Evolutionary conservation across 2,113 vertebrate genomes (phyloP).

Genomic region (Potamarius usumacintae): DNA sequence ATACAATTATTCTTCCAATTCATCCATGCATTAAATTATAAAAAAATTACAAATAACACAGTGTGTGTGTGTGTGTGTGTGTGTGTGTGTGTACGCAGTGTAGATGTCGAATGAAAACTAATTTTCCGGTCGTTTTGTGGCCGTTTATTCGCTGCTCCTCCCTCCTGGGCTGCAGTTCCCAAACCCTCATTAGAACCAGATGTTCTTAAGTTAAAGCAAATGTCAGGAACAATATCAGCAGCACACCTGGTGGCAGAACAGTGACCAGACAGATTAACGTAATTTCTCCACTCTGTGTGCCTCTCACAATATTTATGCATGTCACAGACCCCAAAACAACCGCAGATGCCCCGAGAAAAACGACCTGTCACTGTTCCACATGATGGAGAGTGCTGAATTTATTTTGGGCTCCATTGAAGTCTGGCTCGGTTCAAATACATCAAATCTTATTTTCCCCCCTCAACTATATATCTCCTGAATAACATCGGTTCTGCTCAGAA

Average conservation of each 20-base stretch:
- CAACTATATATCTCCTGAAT: slow-evolving; percentile 13
- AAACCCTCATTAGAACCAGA: slow-evolving; percentile 70
- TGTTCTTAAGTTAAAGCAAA: slow-evolving; percentile 75
- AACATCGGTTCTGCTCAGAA: neutral
- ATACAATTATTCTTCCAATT: neutral
- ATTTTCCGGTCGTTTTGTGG: slow-evolving; percentile 51
- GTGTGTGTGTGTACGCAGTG: neutral
- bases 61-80: too few species aligned
- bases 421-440: slow-evolving; percentile 38
- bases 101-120: slow-evolving; percentile 35
- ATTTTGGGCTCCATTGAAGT: slow-evolving; percentile 39
- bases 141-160: slow-evolving; percentile 51
- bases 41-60: neutral
- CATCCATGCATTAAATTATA: slow-evolving; percentile 1
- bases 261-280: slow-evolving; percentile 50
- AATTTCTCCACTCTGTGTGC: slow-evolving; percentile 50
- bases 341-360: slow-evolving; percentile 42
- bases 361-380: slow-evolving; percentile 39
- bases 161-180: slow-evolving; percentile 46
- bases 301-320: slow-evolving; percentile 49
- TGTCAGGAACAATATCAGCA: slow-evolving; percentile 66
- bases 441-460: slow-evolving; percentile 19
- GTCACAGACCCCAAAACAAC: slow-evolving; percentile 47
- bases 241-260: slow-evolving; percentile 72
- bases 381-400: slow-evolving; percentile 28